Conservation (phyloP, 2,113 vertebrate species). For the Lynx canadensis region DNA sequence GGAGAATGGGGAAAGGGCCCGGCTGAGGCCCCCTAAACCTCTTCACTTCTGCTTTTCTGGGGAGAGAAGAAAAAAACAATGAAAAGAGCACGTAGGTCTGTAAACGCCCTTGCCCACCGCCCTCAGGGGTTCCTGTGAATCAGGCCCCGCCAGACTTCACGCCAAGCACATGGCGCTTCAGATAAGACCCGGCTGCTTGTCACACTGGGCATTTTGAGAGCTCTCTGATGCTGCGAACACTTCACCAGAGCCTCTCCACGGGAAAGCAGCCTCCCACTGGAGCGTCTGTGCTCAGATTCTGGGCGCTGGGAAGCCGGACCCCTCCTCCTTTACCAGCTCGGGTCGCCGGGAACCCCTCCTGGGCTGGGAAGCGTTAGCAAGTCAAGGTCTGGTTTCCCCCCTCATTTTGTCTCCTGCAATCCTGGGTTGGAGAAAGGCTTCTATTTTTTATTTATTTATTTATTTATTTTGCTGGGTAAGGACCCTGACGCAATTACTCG, state of each 20-base stretch:
- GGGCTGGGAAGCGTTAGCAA: not conserved
- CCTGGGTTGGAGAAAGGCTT: not conserved
- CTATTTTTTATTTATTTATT: not conserved
- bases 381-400: not conserved
- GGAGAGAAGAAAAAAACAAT: not conserved
- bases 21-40: not conserved
- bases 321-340: not conserved
- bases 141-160: not conserved
- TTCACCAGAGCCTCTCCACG: not conserved
- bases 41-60: not conserved
- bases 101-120: not conserved
- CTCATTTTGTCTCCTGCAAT: not conserved
- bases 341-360: not conserved
- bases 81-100: not conserved
- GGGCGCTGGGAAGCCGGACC: not conserved
- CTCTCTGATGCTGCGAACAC: not conserved
- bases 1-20: not conserved
- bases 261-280: not conserved
- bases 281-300: not conserved
- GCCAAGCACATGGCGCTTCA: not conserved
- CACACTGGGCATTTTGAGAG: not conserved
- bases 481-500: not conserved
- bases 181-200: not conserved
- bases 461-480: not conserved
- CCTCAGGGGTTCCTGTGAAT: not conserved